Percentiles rank a stretch among this genome's conserved stretches.
phyloP scores from a whole-genome alignment of 2,113 vertebrate genomes.

The Genyomyrus donnyi region DNA sequence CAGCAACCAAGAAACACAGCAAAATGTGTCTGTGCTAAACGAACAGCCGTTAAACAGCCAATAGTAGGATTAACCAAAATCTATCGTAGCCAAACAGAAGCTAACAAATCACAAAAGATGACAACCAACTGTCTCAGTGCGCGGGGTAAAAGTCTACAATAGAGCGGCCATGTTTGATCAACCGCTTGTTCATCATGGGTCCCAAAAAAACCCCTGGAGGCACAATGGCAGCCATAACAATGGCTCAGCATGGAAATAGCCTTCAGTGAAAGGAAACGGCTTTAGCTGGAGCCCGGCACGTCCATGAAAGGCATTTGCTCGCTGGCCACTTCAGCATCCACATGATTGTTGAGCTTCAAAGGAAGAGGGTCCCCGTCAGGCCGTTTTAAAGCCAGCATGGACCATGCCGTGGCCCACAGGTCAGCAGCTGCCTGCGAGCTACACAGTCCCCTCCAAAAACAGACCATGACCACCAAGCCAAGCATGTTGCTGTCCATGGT shows the following conservation, averaged over 20 bases:
- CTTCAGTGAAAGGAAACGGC: conserved; percentile 16
- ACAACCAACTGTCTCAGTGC: neutral
- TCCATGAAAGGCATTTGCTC: conserved; percentile 13
- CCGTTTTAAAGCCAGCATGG: neutral
- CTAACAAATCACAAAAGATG: neutral
- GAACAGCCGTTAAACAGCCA: neutral
- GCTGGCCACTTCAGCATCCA: conserved; percentile 23
- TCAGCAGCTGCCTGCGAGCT: neutral
- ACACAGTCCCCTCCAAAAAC: neutral
- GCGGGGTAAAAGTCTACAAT: neutral
- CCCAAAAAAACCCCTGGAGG: neutral
- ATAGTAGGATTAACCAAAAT: neutral
- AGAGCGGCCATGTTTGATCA: neutral
- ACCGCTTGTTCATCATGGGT: neutral
- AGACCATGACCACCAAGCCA: neutral
- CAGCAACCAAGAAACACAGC: neutral
- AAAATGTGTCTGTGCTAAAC: neutral
- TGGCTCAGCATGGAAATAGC: conserved; percentile 3
- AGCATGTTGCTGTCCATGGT: conserved; percentile 43
- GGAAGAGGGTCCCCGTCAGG: neutral
- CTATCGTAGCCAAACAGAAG: neutral
- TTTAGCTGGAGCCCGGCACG: conserved; percentile 20
- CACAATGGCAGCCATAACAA: neutral
- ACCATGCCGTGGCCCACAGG: neutral
- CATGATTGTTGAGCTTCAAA: conserved; percentile 10